These are phyloP conservation scores for Barypeithes pellucidus DNA, from an alignment of 2,888 invertebrate genomes.

Conservation along the genomic window DNA sequence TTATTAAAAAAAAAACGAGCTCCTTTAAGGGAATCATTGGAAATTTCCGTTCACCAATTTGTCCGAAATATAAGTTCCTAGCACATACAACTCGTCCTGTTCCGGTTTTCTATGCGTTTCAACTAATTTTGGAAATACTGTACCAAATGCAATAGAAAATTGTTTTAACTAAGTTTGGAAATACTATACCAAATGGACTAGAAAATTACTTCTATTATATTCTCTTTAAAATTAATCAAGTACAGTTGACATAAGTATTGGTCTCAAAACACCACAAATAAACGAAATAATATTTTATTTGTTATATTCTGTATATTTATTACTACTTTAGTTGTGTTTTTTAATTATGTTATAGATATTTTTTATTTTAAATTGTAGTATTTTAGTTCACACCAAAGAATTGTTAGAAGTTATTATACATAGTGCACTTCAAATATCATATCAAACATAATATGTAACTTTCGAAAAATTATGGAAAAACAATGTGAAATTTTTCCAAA, in stretches of 20 bases:
- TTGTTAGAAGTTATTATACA: constrained; percentile 64
- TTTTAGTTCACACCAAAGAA: constrained; percentile 71
- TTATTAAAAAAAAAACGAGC: no score
- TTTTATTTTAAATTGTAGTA: constrained; percentile 67
- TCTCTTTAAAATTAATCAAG: constrained; percentile 1
- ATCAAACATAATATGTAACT: constrained; percentile 58
- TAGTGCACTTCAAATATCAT: constrained; percentile 63
- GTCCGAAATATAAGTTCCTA: no score
- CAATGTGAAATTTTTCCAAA: constrained; percentile 1
- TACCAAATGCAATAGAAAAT: no score
- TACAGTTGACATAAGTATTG: constrained; percentile 57
- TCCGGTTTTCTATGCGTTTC: no score
- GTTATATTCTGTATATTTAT: constrained; percentile 48
- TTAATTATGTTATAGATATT: constrained; percentile 62
- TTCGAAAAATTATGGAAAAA: constrained; percentile 52
- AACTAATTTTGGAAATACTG: no score
- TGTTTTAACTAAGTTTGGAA: no score
- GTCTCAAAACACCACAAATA: constrained; percentile 68
- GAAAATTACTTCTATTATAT: no score
- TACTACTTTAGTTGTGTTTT: constrained; percentile 60
- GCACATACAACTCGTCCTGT: no score
- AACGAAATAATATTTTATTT: constrained; percentile 57
- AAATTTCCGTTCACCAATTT: no score
- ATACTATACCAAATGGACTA: no score
- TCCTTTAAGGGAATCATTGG: no score